Conservation (phyloP, 2,888 invertebrate species). For the Alsophila aescularia region DNA sequence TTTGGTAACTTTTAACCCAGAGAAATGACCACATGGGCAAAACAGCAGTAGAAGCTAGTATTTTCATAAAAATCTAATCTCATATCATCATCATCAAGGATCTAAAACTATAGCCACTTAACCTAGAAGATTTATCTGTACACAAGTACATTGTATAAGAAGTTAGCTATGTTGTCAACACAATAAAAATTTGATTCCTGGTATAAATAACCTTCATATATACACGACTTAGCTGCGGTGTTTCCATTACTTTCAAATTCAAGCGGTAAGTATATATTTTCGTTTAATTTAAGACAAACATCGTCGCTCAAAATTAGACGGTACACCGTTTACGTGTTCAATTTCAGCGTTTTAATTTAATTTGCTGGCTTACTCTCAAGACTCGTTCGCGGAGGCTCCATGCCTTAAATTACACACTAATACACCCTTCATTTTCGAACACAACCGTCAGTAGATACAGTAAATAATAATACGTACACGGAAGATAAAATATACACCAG, state of each 20-base stretch:
- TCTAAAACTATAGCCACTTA: no score
- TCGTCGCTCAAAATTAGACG: constrained; percentile 25
- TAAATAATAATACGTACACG: not conserved
- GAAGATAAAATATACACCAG: no score
- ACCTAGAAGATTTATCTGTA: no score
- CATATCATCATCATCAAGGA: no score
- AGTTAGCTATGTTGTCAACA: no score
- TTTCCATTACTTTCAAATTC: constrained; percentile 15
- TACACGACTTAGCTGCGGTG: not conserved
- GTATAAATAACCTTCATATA: not conserved
- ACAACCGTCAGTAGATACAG: constrained; percentile 25
- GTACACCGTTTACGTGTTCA: constrained; percentile 24
- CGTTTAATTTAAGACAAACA: constrained; percentile 20
- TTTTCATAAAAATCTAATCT: no score
- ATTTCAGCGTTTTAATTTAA: constrained; percentile 44
- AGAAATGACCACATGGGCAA: no score
- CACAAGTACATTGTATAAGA: no score
- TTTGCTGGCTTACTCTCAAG: constrained; percentile 37
- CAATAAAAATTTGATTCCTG: not conserved
- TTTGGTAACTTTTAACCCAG: no score
- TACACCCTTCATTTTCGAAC: constrained; percentile 33
- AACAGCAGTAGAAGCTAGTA: no score
- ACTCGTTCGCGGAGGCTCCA: constrained; percentile 39
- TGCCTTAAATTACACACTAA: constrained; percentile 49
- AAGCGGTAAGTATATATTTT: constrained; percentile 14